Percentiles rank a stretch among this genome's conserved stretches.
Evolutionary conservation across 2,113 vertebrate species (phyloP).

Genomic region (Peromyscus leucopus): DNA sequence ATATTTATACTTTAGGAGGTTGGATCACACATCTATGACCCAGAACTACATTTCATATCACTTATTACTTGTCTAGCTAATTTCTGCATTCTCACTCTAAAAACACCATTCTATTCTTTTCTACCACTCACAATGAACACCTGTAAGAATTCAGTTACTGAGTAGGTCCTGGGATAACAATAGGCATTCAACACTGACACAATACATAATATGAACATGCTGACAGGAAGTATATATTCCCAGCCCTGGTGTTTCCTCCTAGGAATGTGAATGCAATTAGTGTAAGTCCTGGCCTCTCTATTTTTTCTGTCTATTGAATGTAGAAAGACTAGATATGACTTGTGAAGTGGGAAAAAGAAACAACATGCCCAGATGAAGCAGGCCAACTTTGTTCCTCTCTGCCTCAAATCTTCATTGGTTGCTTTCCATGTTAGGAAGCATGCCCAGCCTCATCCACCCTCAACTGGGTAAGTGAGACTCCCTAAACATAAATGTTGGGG

Average conservation of each 20-base stretch:
- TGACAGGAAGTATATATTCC: neutral
- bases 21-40: neutral
- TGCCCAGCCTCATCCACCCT: neutral
- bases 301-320: neutral
- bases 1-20: neutral
- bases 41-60: neutral
- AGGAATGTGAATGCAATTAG: neutral
- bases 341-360: neutral
- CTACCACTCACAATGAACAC: accelerated
- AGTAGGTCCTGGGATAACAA: neutral
- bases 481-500: neutral
- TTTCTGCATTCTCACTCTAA: neutral
- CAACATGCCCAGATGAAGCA: neutral
- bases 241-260: neutral
- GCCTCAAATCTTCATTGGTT: neutral
- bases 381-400: neutral
- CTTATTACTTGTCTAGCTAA: neutral
- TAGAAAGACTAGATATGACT: neutral
- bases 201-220: neutral
- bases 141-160: neutral
- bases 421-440: neutral
- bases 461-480: accelerated
- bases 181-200: too few species aligned
- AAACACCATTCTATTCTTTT: neutral
- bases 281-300: neutral